These are phyloP conservation scores for Mormyrops attenuatus DNA, from an alignment of 2,797 vertebrate genomes.

Conservation along the genomic window DNA sequence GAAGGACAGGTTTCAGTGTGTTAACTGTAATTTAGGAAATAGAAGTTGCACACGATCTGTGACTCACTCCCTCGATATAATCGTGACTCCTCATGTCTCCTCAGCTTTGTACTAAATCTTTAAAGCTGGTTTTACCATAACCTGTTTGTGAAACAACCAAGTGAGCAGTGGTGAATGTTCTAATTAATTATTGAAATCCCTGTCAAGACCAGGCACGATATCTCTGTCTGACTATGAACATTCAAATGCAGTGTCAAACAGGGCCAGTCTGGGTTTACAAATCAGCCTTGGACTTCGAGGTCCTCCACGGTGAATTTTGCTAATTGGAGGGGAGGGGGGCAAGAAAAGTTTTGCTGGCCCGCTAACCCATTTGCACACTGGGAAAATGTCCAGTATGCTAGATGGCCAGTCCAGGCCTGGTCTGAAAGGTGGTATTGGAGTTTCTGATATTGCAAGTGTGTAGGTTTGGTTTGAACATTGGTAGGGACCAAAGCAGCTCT, in stretches of 20 bases:
- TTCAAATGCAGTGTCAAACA: background rate
- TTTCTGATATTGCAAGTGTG: background rate
- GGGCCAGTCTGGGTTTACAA: background rate
- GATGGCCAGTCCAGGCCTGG: background rate
- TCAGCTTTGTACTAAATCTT: slow-evolving; percentile 11
- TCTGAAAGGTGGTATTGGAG: background rate
- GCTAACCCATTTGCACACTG: background rate
- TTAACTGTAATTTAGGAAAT: slow-evolving; percentile 2
- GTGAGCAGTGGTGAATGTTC: background rate
- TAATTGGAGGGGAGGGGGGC: background rate
- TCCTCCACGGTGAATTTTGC: background rate
- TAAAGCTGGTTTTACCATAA: slow-evolving; percentile 12
- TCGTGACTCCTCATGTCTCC: background rate
- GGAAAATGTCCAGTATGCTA: background rate
- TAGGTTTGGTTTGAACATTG: background rate
- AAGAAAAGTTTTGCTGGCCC: background rate
- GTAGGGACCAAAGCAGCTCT: background rate
- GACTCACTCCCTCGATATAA: background rate
- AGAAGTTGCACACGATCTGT: background rate
- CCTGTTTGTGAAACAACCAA: background rate
- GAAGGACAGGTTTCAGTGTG: background rate
- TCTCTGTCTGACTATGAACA: background rate
- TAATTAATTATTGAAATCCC: slow-evolving; percentile 18
- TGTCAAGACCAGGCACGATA: background rate
- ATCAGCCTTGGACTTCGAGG: background rate